A percentile compares a stretch with the other conserved stretches of the same genome.
phyloP scores from a whole-genome alignment of 2,113 vertebrate species.

The Puntigrus tetrazona region DNA sequence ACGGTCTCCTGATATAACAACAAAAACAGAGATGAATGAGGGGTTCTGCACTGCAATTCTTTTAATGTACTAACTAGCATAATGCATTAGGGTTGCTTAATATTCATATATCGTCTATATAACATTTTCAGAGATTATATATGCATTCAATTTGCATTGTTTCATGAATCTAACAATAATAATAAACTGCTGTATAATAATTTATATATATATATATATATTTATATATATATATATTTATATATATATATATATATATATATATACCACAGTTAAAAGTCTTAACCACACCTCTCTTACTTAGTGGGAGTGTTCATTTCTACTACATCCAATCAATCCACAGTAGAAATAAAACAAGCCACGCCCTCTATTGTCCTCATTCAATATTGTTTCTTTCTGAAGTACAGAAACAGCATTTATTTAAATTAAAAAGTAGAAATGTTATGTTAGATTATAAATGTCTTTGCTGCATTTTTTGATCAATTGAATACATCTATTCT shows the following conservation, averaged over 20 bases:
- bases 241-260: too few relatives aligned
- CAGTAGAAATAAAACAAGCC: too few relatives aligned
- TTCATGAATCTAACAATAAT: background rate
- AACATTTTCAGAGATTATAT: background rate
- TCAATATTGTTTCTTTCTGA: too few relatives aligned
- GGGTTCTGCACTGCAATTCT: background rate
- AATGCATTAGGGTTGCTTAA: background rate
- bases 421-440: background rate
- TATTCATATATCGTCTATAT: background rate
- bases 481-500: background rate
- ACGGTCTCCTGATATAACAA: slow-evolving; percentile 84
- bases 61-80: background rate
- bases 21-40: background rate
- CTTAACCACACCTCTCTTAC: too few relatives aligned
- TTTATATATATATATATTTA: too few relatives aligned
- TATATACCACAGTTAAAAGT: too few relatives aligned
- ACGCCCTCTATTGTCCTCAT: too few relatives aligned
- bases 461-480: background rate
- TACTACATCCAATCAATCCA: too few relatives aligned
- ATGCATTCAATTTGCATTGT: background rate
- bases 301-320: too few relatives aligned
- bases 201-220: too few relatives aligned
- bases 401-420: background rate
- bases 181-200: background rate
- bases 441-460: background rate